Evolutionary conservation across 2,113 vertebrate genomes (phyloP), one percentile per base, ranked within the genome.

Genomic region (Psilopogon haemacephalus): DNA sequence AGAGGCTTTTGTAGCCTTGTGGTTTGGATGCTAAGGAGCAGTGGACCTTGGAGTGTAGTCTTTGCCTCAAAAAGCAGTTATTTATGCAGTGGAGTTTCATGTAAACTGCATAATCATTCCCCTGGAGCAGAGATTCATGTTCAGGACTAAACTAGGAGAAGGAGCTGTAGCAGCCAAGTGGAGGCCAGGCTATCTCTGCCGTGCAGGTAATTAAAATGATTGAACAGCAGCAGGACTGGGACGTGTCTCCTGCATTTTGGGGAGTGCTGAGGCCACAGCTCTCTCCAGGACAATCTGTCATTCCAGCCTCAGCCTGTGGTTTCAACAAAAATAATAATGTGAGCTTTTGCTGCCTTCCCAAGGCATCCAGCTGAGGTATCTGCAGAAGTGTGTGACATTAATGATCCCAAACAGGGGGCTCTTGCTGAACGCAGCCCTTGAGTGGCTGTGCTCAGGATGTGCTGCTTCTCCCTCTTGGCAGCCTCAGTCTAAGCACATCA

Each of bases 351-450:
- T 81, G 33, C 2, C 1, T n/a, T 84, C 74, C 42, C 0, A 9
- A 68, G 91, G 87, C 84, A 69, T 37, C 58, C 93, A 91, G 70
- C 89, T 62, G 84, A 69, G 87, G 54, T 35, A 9, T 56, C 91
- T 85, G 87, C 50, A 28, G 81, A 69, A 68, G 42, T 24, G 32
- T 81, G 84, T 89, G 87, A 82, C 67, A 50, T 65, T 86, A 84
- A 82, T 82, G 91, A 62, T 17, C 56, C 30, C 40, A 38, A 60
- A 35, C 14, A 12, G 81, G 55, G 19, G 55, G 30, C 42, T 67
- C n/a, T 71, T n/a, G 70, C 77, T 42, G 70, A 89, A 50, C 1
- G 7, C 64, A 68, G 75, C 76, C 35, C 64, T 11, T 11, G 13
- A 26, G 68, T 2, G 16, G 32, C 69, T 27, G 69, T 0, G 1